These are phyloP conservation scores for Papilio protenor DNA, from an alignment of 2,888 invertebrate species.

Conservation along the genomic window DNA sequence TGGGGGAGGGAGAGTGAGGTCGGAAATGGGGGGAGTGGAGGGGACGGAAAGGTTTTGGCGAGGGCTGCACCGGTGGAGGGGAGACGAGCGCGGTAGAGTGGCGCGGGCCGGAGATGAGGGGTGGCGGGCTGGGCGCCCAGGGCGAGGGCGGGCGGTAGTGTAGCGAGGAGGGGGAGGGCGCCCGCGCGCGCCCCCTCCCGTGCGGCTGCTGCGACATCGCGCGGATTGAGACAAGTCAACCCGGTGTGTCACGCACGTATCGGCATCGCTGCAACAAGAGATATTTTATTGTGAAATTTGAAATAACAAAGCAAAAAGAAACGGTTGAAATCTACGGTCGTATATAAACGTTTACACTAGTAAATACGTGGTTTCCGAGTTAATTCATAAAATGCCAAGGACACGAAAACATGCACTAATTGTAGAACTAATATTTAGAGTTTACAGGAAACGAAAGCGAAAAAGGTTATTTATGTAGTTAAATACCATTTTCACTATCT, in stretches of 20 bases:
- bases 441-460: neutral
- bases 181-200: constrained; percentile 78
- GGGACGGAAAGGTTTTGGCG: constrained; percentile 79
- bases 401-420: neutral
- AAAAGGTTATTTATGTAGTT: neutral
- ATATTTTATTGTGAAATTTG: neutral
- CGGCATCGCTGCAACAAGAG: constrained; percentile 80
- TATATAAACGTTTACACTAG: neutral
- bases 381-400: neutral
- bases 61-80: constrained; percentile 84
- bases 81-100: constrained; percentile 83
- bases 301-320: neutral
- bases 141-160: constrained; percentile 90
- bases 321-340: neutral
- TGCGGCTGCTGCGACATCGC: constrained; percentile 82
- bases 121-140: constrained; percentile 90
- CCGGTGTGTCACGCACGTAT: constrained; percentile 83
- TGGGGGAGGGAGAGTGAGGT: constrained; percentile 78
- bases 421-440: neutral
- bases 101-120: constrained; percentile 86
- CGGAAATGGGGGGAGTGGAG: constrained; percentile 77
- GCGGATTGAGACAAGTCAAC: constrained; percentile 81
- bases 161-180: constrained; percentile 82
- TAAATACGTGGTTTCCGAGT: neutral
- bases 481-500: constrained; percentile 21